phyloP scores from a whole-genome alignment of 1,140 invertebrate species.

The Drosophila biarmipes region DNA sequence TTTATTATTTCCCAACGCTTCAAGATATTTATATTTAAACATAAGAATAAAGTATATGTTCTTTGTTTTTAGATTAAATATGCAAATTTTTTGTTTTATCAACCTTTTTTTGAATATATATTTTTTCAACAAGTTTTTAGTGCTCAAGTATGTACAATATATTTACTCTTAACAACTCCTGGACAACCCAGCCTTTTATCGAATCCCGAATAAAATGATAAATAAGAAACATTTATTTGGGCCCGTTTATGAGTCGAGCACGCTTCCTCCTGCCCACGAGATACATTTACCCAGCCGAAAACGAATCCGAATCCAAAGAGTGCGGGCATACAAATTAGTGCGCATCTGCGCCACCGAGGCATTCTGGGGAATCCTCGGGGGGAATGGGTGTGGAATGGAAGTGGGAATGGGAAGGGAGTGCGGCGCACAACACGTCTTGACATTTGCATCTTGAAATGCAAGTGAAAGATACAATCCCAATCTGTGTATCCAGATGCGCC shows the following conservation, averaged over 20 bases:
- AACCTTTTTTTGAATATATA: not conserved
- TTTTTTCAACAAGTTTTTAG: not conserved
- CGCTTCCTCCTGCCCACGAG: slow-evolving; percentile 14
- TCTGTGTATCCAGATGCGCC: slow-evolving; percentile 74
- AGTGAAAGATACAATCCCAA: slow-evolving; percentile 82
- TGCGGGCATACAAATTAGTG: slow-evolving; percentile 34
- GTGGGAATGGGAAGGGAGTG: not conserved
- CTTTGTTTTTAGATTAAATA: no score
- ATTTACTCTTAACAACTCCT: not conserved
- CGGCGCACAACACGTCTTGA: slow-evolving; percentile 60
- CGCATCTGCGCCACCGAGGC: slow-evolving; percentile 28
- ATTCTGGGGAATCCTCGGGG: slow-evolving; percentile 4
- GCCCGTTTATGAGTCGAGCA: slow-evolving; percentile 10
- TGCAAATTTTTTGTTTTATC: no score
- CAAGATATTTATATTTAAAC: no score
- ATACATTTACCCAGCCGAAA: slow-evolving; percentile 4
- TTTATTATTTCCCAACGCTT: no score
- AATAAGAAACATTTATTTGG: slow-evolving; percentile 25
- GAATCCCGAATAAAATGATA: slow-evolving; percentile 7
- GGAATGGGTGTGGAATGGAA: not conserved
- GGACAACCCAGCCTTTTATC: not conserved
- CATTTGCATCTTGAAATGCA: slow-evolving; percentile 82
- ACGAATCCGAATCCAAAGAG: slow-evolving; percentile 11
- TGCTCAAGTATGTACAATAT: not conserved
- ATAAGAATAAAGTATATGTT: no score